Evolutionary conservation across 2,888 invertebrate species (phyloP), one percentile per base, ranked within the genome.

Genomic region (Syrista parreyssii): DNA sequence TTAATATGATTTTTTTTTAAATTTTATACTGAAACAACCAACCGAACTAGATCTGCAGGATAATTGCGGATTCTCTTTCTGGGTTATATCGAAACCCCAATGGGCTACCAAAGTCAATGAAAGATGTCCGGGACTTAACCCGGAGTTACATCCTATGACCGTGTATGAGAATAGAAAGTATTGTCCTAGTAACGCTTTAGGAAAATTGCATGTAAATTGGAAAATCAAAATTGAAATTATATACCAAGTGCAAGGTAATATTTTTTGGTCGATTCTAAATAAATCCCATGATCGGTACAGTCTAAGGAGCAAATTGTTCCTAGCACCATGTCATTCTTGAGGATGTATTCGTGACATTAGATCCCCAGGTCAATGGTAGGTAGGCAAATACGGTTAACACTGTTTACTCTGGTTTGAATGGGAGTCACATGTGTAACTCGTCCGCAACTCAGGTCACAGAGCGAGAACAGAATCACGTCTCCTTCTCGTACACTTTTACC

Each of bases 371-470:
- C 80, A 31, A 33, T 31, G 87, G 86, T 85, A 83, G 84, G 87
- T 90, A 89, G 87, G 90, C 88, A 91, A 91, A 91, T 90, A 91
- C 86, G 83, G 90, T 90, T 89, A 90, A 88, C 88, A 82, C 86
- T 91, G 85, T 91, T 91, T 91, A 87, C 89, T 84, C 84, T 83
- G 84, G 87, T 87, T 88, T 87, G 85, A 88, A 90, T 87, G 87
- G 87, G 79, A 86, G 84, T 84, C 85, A 85, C 85, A 86, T 86
- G 87, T 87, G 87, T 80, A 80, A 80, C 78, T 79, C 78, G 82
- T 79, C 76, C 79, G 79, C 79, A 77, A 23, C 55, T 55, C 71
- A 71, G 71, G 71, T 33, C 71, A 71, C 71, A 71, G 71, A 71
- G 23, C 31, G 55, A 55, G 55, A 55, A 55, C 9, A 55, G 55